Base-by-base conservation (phyloP, 2,113 vertebrate species). In the Myiozetetes cayanensis region DNA sequence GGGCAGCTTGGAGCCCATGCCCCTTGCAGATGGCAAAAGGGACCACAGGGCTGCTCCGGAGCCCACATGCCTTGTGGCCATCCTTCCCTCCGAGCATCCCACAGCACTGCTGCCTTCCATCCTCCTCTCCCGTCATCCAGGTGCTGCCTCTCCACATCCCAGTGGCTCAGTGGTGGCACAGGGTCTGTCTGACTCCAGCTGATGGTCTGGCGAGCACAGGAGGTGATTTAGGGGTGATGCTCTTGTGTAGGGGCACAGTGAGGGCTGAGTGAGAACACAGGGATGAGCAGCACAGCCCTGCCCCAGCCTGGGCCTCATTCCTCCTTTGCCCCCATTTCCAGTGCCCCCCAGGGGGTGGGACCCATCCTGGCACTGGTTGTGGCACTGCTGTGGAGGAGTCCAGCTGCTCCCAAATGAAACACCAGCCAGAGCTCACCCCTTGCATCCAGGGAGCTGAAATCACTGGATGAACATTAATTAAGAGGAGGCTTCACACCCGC, bases 241-340 rank as follows among this genome's bases (percentile, higher is more conserved):
- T 75, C 46, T n/a, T 3, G 1, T 3, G 11, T 4, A 6, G 0
- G 6, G 66, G 46, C 27, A 17, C 25, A 39, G 28, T 0, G 2
- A 56, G 41, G 61, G 53, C 62, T n/a, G 67, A 25, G 28, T 0
- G 21, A 18, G 31, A 17, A 1, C 41, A 16, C 0, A 0, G 67
- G 31, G 13, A 12, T 5, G 70, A 2, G 35, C 16, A 31, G 62
- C 41, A 3, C 8, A 6, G 31, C n/a, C 35, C 44, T 39, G 55
- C 12, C 65, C 47, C 58, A 8, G 18, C 39, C 86, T 2, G 28
- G 2, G 1, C 7, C 27, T 70, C 50, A 3, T 10, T 14, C 0
- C 23, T 18, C 3, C 37, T 53, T n/a, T 1, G 2, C 8, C 43
- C 33, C 55, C 46, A 53, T 52, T 62, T 50, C 61, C 52, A 3